Evolutionary conservation across 35 echinoderm and acorn worm genomes (phyloP).

Genomic region (Apostichopus parvimensis): DNA sequence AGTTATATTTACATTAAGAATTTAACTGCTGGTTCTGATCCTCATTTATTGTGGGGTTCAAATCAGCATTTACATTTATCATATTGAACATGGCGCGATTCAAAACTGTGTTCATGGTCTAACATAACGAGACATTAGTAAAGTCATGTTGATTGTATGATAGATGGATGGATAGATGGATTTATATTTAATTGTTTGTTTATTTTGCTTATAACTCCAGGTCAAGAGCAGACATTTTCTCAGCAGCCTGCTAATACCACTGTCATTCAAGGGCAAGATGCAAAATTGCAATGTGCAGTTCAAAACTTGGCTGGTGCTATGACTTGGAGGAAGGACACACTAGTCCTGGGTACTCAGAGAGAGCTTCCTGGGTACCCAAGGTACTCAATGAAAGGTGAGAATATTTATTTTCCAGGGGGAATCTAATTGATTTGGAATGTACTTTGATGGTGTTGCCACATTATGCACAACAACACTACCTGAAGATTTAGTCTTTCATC

Average conservation of each 20-base stretch:
- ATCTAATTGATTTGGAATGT: too few species aligned
- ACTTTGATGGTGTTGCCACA: too few species aligned
- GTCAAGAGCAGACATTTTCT: conserved; percentile 71
- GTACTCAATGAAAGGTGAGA: conserved; percentile 78
- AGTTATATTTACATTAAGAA: too few species aligned
- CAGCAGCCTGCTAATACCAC: conserved; percentile 67
- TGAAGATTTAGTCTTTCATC: too few species aligned
- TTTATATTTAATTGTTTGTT: conserved; percentile 6
- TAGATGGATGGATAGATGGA: not conserved
- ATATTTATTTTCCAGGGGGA: too few species aligned
- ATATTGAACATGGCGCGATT: too few species aligned
- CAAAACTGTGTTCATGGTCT: too few species aligned
- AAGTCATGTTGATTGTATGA: not conserved
- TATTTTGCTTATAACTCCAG: conserved; percentile 41
- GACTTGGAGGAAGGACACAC: conserved; percentile 51
- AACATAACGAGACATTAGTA: not conserved
- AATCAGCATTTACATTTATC: too few species aligned
- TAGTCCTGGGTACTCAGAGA: conserved; percentile 50
- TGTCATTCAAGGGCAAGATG: conserved; percentile 73
- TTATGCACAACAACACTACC: too few species aligned
- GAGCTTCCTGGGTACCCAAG: conserved; percentile 72
- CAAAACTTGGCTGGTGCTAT: conserved; percentile 54
- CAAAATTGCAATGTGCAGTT: conserved; percentile 69
- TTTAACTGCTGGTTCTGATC: too few species aligned
- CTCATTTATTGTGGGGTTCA: too few species aligned